phyloP scores from a whole-genome alignment of 2,113 vertebrate genomes.

The Ciconia maguari region DNA sequence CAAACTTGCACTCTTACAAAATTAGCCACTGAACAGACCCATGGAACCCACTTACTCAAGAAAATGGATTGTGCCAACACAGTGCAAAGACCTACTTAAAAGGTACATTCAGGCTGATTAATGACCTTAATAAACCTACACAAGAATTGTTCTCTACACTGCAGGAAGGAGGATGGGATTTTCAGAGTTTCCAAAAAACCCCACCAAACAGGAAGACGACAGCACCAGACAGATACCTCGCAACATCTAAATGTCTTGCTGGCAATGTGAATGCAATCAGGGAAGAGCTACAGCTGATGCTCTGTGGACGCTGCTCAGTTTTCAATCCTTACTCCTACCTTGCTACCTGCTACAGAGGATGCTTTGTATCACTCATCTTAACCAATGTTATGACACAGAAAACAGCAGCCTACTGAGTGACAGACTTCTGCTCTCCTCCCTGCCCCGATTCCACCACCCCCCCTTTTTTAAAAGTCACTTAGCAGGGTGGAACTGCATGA shows the following conservation, averaged over 20 bases:
- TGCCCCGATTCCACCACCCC: not conserved
- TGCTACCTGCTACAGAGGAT: not conserved
- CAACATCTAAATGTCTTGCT: not conserved
- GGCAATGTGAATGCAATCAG: not conserved
- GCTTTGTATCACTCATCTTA: not conserved
- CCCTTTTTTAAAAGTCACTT: not conserved
- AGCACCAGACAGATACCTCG: not conserved
- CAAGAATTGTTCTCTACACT: not conserved
- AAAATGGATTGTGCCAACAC: fast-evolving
- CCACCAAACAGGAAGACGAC: not conserved
- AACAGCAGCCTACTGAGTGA: not conserved
- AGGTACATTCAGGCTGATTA: not conserved
- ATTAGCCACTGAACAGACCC: not conserved
- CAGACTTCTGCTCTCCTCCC: not conserved
- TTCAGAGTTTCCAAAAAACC: not conserved
- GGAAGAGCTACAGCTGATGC: not conserved
- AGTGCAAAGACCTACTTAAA: not conserved
- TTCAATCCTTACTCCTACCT: not conserved
- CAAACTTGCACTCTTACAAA: not conserved
- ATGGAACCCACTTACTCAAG: not conserved
- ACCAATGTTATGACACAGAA: not conserved
- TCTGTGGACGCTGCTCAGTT: not conserved
- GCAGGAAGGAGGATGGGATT: not conserved
- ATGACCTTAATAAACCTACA: not conserved
- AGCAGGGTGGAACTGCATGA: not conserved